Conservation (phyloP, 2,113 vertebrate species). For the Cynocephalus volans region DNA sequence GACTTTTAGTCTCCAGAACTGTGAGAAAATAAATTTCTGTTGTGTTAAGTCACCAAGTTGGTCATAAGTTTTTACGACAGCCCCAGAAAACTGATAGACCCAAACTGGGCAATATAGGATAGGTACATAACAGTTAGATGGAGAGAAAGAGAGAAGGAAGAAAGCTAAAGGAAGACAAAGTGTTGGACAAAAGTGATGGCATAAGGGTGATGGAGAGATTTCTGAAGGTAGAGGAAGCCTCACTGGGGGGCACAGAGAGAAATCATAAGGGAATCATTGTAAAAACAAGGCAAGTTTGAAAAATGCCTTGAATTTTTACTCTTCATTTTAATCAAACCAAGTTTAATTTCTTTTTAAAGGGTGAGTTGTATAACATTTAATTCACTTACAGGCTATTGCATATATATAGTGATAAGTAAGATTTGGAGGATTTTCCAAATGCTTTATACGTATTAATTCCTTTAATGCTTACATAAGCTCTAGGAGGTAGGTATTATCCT, state of each 20-base stretch:
- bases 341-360: slow-evolving; percentile 1
- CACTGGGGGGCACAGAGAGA: not conserved
- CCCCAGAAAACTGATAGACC: not conserved
- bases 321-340: not conserved
- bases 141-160: not conserved
- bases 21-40: not conserved
- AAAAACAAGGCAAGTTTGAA: not conserved
- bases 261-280: not conserved
- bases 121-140: not conserved
- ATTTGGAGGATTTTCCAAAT: not conserved
- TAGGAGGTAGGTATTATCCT: not conserved
- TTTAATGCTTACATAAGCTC: not conserved
- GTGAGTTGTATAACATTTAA: not conserved
- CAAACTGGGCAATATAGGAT: not conserved
- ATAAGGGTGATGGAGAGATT: not conserved
- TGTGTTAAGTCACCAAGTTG: not conserved
- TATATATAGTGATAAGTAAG: not conserved
- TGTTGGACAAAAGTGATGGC: not conserved
- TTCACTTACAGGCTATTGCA: not conserved
- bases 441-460: slow-evolving; percentile 17
- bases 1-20: not conserved
- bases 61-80: not conserved
- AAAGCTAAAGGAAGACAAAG: not conserved
- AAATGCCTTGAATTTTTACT: not conserved
- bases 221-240: not conserved